Percentiles rank a stretch among this genome's conserved stretches.
Conservation (phyloP, 2,888 invertebrate species). For the Ephialtes manifestator region DNA sequence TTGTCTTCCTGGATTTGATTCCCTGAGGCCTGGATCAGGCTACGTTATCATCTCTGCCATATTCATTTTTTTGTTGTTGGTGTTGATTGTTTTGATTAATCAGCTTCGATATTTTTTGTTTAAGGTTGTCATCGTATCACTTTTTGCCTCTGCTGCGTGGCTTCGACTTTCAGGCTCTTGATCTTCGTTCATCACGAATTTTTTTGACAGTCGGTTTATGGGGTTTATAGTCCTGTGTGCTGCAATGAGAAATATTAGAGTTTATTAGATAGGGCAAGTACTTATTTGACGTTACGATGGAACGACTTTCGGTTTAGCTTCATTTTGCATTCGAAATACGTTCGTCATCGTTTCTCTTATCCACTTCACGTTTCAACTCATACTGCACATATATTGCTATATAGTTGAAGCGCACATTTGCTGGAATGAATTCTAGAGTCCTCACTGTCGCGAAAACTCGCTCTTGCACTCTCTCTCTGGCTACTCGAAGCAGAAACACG, state of each 20-base stretch:
- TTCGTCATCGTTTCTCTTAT: constrained; percentile 29
- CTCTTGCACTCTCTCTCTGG: constrained; percentile 33
- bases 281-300: background rate
- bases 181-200: constrained; percentile 67
- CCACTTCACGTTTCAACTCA: constrained; percentile 37
- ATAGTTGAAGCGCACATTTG: constrained; percentile 39
- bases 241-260: constrained; percentile 56
- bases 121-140: constrained; percentile 12
- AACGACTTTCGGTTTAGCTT: background rate
- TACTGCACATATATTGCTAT: constrained; percentile 11
- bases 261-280: constrained; percentile 24
- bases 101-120: constrained; percentile 38
- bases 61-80: background rate
- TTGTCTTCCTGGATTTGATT: constrained; percentile 4
- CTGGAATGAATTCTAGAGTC: constrained; percentile 47
- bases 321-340: constrained; percentile 43
- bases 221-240: constrained; percentile 22
- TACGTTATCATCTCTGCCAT: constrained; percentile 56
- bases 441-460: constrained; percentile 54
- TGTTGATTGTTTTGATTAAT: constrained; percentile 31
- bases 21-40: constrained; percentile 52
- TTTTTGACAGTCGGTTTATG: background rate
- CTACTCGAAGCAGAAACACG: constrained; percentile 46
- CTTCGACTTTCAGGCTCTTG: constrained; percentile 43
- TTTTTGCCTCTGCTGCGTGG: constrained; percentile 2